These are phyloP conservation scores for Melikaiella ostensackeni DNA, from an alignment of 2,888 invertebrate genomes.

Conservation along the genomic window DNA sequence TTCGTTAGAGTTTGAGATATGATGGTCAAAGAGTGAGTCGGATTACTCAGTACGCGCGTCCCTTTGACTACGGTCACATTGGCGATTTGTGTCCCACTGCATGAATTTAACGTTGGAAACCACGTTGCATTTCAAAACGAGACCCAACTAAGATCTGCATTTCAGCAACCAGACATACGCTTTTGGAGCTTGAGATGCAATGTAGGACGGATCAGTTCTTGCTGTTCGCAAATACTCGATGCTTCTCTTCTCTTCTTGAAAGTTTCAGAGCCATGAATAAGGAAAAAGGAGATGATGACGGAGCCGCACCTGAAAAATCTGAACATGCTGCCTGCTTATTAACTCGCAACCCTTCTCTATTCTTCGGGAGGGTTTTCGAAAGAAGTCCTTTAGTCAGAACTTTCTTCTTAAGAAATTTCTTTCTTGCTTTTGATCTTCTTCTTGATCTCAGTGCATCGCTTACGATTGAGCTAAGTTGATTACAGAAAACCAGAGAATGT, in stretches of 20 bases:
- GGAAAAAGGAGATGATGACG: constrained; percentile 6
- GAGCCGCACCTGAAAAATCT: neutral
- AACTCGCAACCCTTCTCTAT: neutral
- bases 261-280: neutral
- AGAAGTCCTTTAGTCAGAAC: neutral
- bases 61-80: constrained; percentile 60
- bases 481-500: too few species aligned
- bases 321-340: constrained; percentile 6
- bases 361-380: neutral
- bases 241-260: neutral
- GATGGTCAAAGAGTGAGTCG: constrained; percentile 58
- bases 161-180: neutral
- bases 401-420: neutral
- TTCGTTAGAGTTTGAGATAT: constrained; percentile 32
- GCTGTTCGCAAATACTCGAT: neutral
- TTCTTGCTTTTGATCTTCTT: constrained; percentile 20
- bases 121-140: constrained; percentile 30
- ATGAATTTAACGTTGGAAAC: constrained; percentile 43
- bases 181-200: neutral
- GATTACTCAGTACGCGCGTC: constrained; percentile 53
- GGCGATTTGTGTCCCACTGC: constrained; percentile 42
- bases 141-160: neutral
- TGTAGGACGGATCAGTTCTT: neutral
- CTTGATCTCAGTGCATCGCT: neutral
- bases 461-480: neutral